Conservation (phyloP, 2,888 invertebrate species). For the Xestia xanthographa region DNA sequence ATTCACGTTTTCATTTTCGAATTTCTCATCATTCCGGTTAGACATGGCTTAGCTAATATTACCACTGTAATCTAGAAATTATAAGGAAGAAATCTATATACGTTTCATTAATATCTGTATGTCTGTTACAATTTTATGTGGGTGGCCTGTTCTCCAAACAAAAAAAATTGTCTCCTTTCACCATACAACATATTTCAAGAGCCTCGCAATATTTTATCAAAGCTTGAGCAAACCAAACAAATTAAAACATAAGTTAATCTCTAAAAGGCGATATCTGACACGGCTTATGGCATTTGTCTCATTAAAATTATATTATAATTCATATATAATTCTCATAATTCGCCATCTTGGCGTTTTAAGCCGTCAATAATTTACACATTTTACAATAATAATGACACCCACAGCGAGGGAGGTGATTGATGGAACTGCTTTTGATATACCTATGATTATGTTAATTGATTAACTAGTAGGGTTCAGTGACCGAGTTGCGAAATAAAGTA, state of each 20-base stretch:
- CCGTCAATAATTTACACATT: conserved; percentile 53
- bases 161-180: too few species aligned
- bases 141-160: too few species aligned
- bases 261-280: conserved; percentile 32
- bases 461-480: conserved; percentile 33
- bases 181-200: not conserved
- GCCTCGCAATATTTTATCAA: conserved; percentile 11
- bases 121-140: too few species aligned
- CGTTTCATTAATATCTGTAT: too few species aligned
- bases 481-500: not conserved
- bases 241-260: conserved; percentile 52
- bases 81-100: too few species aligned
- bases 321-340: conserved; percentile 48
- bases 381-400: conserved; percentile 60
- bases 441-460: conserved; percentile 58
- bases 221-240: conserved; percentile 37
- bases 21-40: too few species aligned
- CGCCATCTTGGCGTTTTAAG: conserved; percentile 50
- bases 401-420: conserved; percentile 52
- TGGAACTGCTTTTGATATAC: conserved; percentile 45
- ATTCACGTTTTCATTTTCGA: too few species aligned
- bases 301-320: conserved; percentile 56
- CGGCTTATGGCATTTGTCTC: conserved; percentile 38
- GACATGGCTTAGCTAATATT: too few species aligned
- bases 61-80: too few species aligned